A percentile compares a stretch with the other conserved stretches of the same genome.
phyloP scores from a whole-genome alignment of 2,113 vertebrate genomes.

The Nansenia antarctica region DNA sequence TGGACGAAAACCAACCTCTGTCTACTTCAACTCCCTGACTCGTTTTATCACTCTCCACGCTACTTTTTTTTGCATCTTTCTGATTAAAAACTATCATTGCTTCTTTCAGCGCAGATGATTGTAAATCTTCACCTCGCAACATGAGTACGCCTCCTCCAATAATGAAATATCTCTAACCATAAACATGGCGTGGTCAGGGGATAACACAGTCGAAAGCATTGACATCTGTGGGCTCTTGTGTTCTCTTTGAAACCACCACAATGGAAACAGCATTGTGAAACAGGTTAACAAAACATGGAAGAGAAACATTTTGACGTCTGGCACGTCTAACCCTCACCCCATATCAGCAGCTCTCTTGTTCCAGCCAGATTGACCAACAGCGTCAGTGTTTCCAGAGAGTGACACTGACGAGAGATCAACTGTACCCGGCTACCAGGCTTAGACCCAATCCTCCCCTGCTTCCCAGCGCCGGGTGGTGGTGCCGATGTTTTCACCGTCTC shows the following conservation, averaged over 20 bases:
- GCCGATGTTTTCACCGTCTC: background rate
- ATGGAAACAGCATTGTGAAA: conserved; percentile 8
- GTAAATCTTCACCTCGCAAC: background rate
- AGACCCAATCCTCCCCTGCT: background rate
- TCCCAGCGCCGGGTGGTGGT: background rate
- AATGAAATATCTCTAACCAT: background rate
- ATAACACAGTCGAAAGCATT: no score
- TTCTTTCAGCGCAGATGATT: background rate
- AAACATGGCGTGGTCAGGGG: no score
- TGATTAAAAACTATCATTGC: background rate
- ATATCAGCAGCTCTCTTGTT: background rate
- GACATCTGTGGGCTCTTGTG: background rate
- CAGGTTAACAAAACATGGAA: background rate
- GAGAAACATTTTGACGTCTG: background rate
- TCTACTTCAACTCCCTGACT: background rate
- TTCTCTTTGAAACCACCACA: background rate
- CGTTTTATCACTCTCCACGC: background rate
- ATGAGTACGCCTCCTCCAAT: background rate
- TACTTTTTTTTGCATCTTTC: background rate
- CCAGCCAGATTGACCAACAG: background rate
- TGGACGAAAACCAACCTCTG: background rate
- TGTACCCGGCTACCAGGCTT: conserved; percentile 18
- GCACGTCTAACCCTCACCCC: background rate
- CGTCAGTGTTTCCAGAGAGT: conserved; percentile 29
- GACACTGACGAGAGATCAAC: conserved; percentile 11